Percentiles rank a stretch among this genome's conserved stretches.
Evolutionary conservation across 92 coral and sea anemone genomes (phyloP).

Genomic region (Porites rus): DNA sequence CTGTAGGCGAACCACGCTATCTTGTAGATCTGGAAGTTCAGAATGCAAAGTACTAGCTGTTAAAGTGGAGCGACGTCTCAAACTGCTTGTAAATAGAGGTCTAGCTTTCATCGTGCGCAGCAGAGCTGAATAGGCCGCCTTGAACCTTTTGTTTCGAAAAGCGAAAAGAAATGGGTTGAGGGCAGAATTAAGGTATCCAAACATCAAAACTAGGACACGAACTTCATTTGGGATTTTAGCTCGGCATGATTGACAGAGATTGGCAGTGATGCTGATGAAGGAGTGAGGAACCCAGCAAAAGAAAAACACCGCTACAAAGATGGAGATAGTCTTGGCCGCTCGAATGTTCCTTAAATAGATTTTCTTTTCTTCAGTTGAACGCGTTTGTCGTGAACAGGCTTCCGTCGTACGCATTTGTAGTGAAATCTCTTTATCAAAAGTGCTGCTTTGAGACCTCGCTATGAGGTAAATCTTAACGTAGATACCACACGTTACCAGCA

Average conservation of each 20-base stretch:
- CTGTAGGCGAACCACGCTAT: slow-evolving; percentile 15
- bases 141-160: slow-evolving; percentile 77
- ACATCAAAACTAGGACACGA: slow-evolving; percentile 60
- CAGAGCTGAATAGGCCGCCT: slow-evolving; percentile 56
- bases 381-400: not conserved
- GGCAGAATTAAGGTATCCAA: slow-evolving; percentile 87
- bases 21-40: slow-evolving; percentile 21
- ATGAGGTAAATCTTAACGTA: slow-evolving; percentile 81
- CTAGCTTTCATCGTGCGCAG: slow-evolving; percentile 23
- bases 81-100: not conserved
- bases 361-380: slow-evolving; percentile 44
- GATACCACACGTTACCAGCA: slow-evolving; percentile 67
- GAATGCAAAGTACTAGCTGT: slow-evolving; percentile 31
- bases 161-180: slow-evolving; percentile 86
- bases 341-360: slow-evolving; percentile 59
- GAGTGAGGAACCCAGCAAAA: slow-evolving; percentile 88
- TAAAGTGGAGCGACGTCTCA: slow-evolving; percentile 23
- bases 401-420: not conserved
- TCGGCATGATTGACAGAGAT: slow-evolving; percentile 37
- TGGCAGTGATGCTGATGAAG: slow-evolving; percentile 58
- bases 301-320: slow-evolving; percentile 75
- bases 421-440: not conserved
- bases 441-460: slow-evolving; percentile 52
- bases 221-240: not conserved
- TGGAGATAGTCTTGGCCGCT: slow-evolving; percentile 84